Evolutionary conservation across 2,113 vertebrate species (phyloP).

Genomic region (Sprattus sprattus): DNA sequence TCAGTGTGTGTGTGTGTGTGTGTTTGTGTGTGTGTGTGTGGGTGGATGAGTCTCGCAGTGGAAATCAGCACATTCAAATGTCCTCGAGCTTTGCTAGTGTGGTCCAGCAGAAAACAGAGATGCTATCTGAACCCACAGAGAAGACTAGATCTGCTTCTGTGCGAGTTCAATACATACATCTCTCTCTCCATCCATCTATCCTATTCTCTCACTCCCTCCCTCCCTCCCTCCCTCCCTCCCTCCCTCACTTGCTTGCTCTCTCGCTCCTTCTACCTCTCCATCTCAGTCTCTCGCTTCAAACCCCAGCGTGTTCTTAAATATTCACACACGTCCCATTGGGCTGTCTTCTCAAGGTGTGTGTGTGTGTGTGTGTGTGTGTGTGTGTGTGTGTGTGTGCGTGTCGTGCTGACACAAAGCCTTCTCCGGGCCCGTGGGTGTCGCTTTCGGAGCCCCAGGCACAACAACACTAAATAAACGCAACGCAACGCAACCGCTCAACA

Average conservation of each 20-base stretch:
- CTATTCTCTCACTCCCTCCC: background rate
- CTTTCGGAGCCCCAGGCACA: constrained; percentile 53
- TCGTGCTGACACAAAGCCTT: constrained; percentile 38
- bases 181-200: constrained; percentile 26
- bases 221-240: background rate
- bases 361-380: background rate
- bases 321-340: constrained; percentile 47
- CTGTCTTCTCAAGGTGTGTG: constrained; percentile 58
- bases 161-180: background rate
- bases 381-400: constrained; percentile 10
- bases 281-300: constrained; percentile 24
- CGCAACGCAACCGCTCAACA: constrained; percentile 43
- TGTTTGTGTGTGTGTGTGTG: too few relatives aligned
- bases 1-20: too few relatives aligned
- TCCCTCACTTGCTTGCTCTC: background rate
- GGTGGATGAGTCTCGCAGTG: constrained; percentile 35
- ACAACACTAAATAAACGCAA: constrained; percentile 54
- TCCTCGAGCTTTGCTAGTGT: constrained; percentile 34
- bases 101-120: constrained; percentile 39
- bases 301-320: constrained; percentile 38
- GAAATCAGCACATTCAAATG: constrained; percentile 36
- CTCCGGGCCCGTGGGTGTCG: constrained; percentile 41
- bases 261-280: constrained; percentile 2
- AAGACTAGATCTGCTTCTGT: constrained; percentile 29
- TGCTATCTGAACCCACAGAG: constrained; percentile 17